Percentiles rank a stretch among this genome's conserved stretches.
phyloP scores from a whole-genome alignment of 2,797 vertebrate genomes.

The Argentina silus region DNA sequence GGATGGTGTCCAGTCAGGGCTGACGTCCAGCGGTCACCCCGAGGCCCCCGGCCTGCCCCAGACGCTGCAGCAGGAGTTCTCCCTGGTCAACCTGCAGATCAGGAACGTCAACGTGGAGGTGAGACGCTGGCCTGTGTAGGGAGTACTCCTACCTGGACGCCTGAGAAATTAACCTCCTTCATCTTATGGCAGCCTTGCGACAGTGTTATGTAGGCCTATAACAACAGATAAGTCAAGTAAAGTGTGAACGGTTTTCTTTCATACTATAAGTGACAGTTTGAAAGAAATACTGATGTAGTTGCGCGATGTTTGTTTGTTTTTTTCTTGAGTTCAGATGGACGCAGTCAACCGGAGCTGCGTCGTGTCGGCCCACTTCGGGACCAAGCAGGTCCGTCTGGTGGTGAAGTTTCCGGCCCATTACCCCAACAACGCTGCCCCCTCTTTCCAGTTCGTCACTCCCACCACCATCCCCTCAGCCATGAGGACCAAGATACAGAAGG shows the following conservation, averaged over 20 bases:
- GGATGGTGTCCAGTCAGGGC: constrained; percentile 72
- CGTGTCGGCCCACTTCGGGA: constrained; percentile 90
- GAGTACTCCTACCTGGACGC: no score
- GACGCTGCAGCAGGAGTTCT: constrained; percentile 98
- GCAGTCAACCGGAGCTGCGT: constrained; percentile 91
- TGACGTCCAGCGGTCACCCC: constrained; percentile 71
- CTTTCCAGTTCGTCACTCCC: constrained; percentile 93
- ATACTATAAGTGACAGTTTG: no score
- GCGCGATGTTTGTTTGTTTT: neutral
- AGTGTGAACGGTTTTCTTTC: no score
- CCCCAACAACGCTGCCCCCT: constrained; percentile 93
- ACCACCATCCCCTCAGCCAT: constrained; percentile 91
- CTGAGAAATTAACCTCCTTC: no score
- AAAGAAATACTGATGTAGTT: neutral
- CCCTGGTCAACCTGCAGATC: constrained; percentile 97
- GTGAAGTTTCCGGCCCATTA: constrained; percentile 95
- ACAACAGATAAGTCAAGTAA: no score
- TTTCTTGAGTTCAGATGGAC: constrained; percentile 81
- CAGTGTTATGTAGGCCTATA: no score
- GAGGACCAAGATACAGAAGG: constrained; percentile 96
- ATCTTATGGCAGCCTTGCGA: no score
- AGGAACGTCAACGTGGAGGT: constrained; percentile 97
- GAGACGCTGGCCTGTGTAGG: constrained; percentile 40
- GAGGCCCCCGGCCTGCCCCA: constrained; percentile 88
- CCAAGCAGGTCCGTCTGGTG: constrained; percentile 90